phyloP scores from a whole-genome alignment of 2,888 invertebrate genomes.

The Alviniconcha strummeri region DNA sequence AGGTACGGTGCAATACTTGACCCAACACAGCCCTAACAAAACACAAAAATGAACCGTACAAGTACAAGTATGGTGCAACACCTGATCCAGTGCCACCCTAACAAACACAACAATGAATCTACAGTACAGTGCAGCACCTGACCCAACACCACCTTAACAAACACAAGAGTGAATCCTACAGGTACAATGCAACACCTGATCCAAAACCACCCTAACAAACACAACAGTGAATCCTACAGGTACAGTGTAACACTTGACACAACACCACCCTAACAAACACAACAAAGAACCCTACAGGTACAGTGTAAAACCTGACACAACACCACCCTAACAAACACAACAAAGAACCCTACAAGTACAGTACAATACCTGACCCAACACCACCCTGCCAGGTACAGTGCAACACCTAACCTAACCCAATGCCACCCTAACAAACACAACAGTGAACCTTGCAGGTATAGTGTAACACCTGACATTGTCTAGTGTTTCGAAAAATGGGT shows the following conservation, averaged over 20 bases:
- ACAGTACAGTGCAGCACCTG: too few relatives aligned
- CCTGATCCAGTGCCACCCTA: background rate
- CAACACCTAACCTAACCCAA: background rate
- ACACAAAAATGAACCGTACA: constrained; percentile 92
- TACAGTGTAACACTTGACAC: background rate
- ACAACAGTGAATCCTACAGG: constrained; percentile 4
- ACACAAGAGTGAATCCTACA: background rate
- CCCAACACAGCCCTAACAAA: too few relatives aligned
- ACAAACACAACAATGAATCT: constrained; percentile 69
- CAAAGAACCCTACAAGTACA: background rate
- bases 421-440: constrained; percentile 75
- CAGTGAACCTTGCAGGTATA: constrained; percentile 74
- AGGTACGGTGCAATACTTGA: background rate
- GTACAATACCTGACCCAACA: background rate
- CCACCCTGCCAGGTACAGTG: background rate
- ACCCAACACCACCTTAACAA: background rate
- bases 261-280: background rate
- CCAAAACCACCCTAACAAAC: background rate
- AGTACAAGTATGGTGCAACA: constrained; percentile 42
- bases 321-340: background rate
- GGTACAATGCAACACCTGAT: too few relatives aligned
- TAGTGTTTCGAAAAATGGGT: too few relatives aligned
- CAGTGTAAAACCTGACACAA: background rate
- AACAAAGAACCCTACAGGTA: background rate
- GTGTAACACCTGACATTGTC: background rate